These are phyloP conservation scores for Dolichopus griseipennis DNA, from an alignment of 2,888 invertebrate species.

Conservation along the genomic window DNA sequence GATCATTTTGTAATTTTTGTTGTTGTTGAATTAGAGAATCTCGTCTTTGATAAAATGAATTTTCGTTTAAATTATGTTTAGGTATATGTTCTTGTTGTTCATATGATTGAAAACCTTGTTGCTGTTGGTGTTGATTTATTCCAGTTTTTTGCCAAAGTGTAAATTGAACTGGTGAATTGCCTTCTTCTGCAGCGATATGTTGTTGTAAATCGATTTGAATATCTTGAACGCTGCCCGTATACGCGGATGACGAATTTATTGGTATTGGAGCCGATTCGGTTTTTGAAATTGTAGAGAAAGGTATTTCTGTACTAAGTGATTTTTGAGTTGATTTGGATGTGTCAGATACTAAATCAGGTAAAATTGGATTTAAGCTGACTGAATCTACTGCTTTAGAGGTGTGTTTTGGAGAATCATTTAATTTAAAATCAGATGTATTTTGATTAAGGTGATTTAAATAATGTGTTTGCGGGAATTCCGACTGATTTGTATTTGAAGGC, in stretches of 20 bases:
- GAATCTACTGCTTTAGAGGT: not conserved
- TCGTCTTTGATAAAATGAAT: not conserved
- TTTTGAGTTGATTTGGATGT: constrained; percentile 13
- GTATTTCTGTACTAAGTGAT: constrained; percentile 12
- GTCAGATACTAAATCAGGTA: constrained; percentile 14
- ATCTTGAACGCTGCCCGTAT: constrained; percentile 12
- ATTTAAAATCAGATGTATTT: constrained; percentile 10
- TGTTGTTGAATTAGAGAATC: constrained; percentile 24
- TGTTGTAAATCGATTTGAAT: not conserved
- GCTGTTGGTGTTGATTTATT: constrained; percentile 23
- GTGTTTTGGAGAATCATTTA: not conserved
- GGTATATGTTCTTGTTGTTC: constrained; percentile 23
- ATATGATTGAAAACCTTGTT: constrained; percentile 23
- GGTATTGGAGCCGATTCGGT: constrained; percentile 13
- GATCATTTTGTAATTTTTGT: constrained; percentile 2
- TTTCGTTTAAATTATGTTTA: not conserved
- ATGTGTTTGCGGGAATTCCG: no score
- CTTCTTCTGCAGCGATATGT: not conserved
- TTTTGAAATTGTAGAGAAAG: constrained; percentile 11
- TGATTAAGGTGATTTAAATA: not conserved
- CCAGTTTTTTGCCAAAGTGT: not conserved
- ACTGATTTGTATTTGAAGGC: no score
- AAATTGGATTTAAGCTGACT: constrained; percentile 17
- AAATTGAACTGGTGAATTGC: not conserved
- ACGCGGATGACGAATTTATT: constrained; percentile 20